phyloP scores from a whole-genome alignment of 2,888 invertebrate species.

The Ceramica pisi region DNA sequence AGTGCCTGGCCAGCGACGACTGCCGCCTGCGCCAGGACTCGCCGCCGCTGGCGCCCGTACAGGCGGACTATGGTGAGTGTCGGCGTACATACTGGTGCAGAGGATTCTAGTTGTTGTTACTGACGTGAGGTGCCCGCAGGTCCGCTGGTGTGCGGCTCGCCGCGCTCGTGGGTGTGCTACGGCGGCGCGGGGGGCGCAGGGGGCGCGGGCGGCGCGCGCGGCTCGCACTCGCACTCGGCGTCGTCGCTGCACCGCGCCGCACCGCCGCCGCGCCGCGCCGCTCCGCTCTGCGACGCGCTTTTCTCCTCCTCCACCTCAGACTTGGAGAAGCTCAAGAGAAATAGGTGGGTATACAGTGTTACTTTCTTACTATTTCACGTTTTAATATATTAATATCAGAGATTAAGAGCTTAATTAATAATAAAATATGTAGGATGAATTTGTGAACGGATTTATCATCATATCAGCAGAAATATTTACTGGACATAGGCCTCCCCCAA shows the following conservation, averaged over 20 bases:
- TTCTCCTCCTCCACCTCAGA: constrained; percentile 83
- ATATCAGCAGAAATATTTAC: no score
- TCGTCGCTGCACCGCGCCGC: constrained; percentile 70
- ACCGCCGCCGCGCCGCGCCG: constrained; percentile 45
- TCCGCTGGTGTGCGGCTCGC: constrained; percentile 58
- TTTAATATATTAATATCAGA: no score
- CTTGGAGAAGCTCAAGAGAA: constrained; percentile 80
- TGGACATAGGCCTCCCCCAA: no score
- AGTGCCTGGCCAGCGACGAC: constrained; percentile 71
- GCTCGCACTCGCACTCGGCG: constrained; percentile 69
- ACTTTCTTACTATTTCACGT: neutral
- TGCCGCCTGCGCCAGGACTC: constrained; percentile 65
- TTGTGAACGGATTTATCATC: no score
- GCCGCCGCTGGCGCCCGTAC: constrained; percentile 69
- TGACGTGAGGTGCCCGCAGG: no score
- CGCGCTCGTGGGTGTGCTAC: constrained; percentile 54
- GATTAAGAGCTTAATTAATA: no score
- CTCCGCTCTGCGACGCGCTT: constrained; percentile 74
- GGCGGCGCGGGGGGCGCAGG: constrained; percentile 33
- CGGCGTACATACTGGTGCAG: no score
- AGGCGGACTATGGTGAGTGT: constrained; percentile 77
- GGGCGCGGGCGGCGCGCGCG: constrained; percentile 37
- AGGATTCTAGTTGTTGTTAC: no score
- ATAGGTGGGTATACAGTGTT: constrained; percentile 66
- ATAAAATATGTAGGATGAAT: no score